Evolutionary conservation across 2,113 vertebrate genomes (phyloP), one percentile per base, ranked within the genome.

Genomic region (Neolamprologus ventralis): DNA sequence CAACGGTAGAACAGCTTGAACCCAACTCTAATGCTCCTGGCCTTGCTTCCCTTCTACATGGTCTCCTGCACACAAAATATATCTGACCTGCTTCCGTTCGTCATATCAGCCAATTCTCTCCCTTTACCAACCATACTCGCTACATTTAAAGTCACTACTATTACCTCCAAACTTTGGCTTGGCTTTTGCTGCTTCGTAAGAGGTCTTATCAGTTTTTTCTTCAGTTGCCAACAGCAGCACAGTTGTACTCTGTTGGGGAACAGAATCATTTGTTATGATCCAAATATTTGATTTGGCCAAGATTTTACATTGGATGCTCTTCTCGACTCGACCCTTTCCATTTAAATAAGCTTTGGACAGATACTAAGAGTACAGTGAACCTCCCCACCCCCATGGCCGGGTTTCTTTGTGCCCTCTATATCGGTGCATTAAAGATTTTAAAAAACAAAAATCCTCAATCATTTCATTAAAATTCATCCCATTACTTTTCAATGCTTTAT

Each of bases 381-480:
- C 3, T 4, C 14, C 14, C 68, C 19, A 13, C 33, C 63, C 33
- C 19, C 19, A 6, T 73, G 14, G 21, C 14, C 1, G 4, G 40
- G 14, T 73, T 45, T 17, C 33, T 58, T 6, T 58, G 33, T 60
- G 68, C 23, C 68, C 37, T 79, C 65, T 85, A 26, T 79, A 82
- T 40, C 3, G 33, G 47, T 65, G 65, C 82, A 31, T 47, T 10
- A 86, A 87, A 87, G 55, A 65, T 37, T 65, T 83, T 1, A 28
- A 45, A 81, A 84, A 6, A 42, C 1, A 73, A 73, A 45, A 26
- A 71, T 81, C 16, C 49, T 82, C 9, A 57, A 73, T 86, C 13
- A 40, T 53, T 82, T 71, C n/a, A 93, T 90, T 90, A 87, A 88
- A 88, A 90, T 85, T 85, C 89, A 89, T 80, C 47, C 78, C 63